phyloP scores from a whole-genome alignment of 2,888 invertebrate species.

The Athripsodes cinereus region DNA sequence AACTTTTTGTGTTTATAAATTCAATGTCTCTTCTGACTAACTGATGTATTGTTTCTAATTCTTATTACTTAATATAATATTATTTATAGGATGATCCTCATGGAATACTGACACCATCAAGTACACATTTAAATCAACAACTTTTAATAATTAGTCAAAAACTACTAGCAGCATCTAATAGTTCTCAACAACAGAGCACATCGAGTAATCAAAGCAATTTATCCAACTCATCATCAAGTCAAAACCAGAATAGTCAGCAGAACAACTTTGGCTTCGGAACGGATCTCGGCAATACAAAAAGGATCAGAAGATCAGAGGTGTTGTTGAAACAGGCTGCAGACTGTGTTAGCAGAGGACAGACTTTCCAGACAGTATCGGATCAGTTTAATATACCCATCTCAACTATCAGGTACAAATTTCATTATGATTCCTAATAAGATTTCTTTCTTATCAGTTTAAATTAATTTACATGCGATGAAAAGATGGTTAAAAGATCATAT shows the following conservation, averaged over 20 bases:
- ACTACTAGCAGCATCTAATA: conserved; percentile 36
- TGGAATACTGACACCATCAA: conserved; percentile 13
- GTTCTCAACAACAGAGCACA: conserved; percentile 39
- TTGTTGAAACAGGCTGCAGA: conserved; percentile 75
- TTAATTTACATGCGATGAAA: no score
- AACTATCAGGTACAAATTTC: conserved; percentile 69
- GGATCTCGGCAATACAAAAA: conserved; percentile 36
- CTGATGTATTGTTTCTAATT: no score
- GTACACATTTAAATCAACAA: conserved; percentile 25
- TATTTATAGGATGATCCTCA: conserved; percentile 22
- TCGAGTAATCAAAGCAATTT: conserved; percentile 37
- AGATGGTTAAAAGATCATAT: no score
- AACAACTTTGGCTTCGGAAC: conserved; percentile 19
- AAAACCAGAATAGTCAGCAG: conserved; percentile 32
- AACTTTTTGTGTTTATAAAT: no score
- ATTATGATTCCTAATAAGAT: no score
- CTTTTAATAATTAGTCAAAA: conserved; percentile 26
- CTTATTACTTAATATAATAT: no score
- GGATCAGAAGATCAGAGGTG: conserved; percentile 70
- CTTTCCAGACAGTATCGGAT: conserved; percentile 81
- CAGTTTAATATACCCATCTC: conserved; percentile 85
- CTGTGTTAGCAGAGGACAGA: conserved; percentile 79
- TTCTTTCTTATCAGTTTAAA: no score
- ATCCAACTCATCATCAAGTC: conserved; percentile 36
- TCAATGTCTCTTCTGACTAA: no score